phyloP scores from a whole-genome alignment of 2,113 vertebrate species.

The Osmerus mordax region DNA sequence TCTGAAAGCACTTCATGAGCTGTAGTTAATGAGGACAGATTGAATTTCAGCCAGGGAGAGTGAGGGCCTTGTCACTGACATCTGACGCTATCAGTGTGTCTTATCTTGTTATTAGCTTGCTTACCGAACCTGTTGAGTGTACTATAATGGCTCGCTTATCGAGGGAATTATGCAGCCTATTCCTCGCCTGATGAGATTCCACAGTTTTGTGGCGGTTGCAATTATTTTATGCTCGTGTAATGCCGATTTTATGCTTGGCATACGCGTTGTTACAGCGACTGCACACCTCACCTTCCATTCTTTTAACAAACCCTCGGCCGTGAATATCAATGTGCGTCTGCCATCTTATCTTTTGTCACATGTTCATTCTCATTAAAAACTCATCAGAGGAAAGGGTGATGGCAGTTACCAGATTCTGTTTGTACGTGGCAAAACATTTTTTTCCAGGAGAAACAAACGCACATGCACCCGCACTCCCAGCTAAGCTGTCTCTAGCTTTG shows the following conservation, averaged over 20 bases:
- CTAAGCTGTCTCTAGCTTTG: not conserved
- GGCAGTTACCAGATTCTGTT: not conserved
- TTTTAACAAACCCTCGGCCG: not conserved
- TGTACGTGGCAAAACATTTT: not conserved
- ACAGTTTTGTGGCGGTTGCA: slow-evolving; percentile 4
- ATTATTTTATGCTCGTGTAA: slow-evolving; percentile 9
- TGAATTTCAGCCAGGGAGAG: not conserved
- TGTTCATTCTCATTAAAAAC: not conserved
- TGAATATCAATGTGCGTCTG: slow-evolving; percentile 3
- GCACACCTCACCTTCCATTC: not conserved
- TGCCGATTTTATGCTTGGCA: not conserved
- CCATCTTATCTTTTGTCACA: not conserved
- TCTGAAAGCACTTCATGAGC: too few relatives aligned
- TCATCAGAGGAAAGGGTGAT: not conserved
- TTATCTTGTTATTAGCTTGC: not conserved
- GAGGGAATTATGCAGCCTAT: not conserved
- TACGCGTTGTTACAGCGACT: slow-evolving; percentile 2
- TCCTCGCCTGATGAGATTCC: not conserved
- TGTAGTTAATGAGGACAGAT: not conserved
- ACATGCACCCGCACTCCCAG: too few relatives aligned
- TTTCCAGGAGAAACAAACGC: not conserved
- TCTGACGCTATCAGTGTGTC: not conserved
- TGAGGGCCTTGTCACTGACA: not conserved
- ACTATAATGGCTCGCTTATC: slow-evolving; percentile 2
- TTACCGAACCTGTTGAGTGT: not conserved